Evolutionary conservation across 2,888 invertebrate species (phyloP).

Genomic region (Kuschelorhynchus macadamiae): DNA sequence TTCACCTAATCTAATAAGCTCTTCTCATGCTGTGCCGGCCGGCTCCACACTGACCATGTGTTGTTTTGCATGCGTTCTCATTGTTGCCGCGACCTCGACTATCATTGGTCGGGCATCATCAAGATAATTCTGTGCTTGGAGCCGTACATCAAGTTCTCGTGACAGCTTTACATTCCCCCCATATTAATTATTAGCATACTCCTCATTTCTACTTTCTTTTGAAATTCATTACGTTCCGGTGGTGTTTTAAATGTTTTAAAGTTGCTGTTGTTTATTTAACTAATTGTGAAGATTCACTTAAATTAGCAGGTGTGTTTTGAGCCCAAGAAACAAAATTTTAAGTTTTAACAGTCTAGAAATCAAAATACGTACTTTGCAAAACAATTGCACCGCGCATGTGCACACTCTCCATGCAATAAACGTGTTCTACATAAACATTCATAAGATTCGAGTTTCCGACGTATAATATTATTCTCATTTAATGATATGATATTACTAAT

Average conservation of each 20-base stretch:
- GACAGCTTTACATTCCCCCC: conserved; percentile 32
- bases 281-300: background rate
- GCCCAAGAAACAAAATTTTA: too few species aligned
- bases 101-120: conserved; percentile 46
- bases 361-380: too few species aligned
- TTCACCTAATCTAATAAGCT: conserved; percentile 61
- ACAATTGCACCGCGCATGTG: too few species aligned
- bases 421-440: too few species aligned
- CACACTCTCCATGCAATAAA: too few species aligned
- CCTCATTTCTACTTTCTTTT: background rate
- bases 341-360: too few species aligned
- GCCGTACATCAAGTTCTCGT: conserved; percentile 40
- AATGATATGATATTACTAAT: too few species aligned
- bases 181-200: conserved; percentile 30
- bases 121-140: conserved; percentile 40
- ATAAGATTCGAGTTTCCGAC: too few species aligned
- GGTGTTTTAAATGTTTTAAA: background rate
- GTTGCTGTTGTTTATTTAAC: background rate
- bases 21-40: conserved; percentile 61
- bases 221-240: background rate
- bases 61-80: conserved; percentile 51
- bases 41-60: conserved; percentile 48
- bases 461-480: too few species aligned
- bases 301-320: background rate
- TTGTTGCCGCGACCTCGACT: conserved; percentile 44